These are phyloP conservation scores for Chironomus striatipennis DNA, from an alignment of 1,140 invertebrate genomes.

Conservation along the genomic window DNA sequence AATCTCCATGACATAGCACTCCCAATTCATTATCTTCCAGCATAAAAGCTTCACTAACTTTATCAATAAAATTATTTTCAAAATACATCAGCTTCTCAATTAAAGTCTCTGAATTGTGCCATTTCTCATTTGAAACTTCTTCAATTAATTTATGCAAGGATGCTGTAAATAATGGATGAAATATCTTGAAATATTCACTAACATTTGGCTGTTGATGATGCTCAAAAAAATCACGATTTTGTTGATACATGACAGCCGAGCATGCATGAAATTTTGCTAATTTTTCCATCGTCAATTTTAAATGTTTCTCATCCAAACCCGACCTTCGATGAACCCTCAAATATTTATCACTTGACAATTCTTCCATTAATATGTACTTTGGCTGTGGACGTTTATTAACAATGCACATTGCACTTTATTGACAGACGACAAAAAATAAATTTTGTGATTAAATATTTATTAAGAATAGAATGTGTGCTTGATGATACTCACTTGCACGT, in stretches of 20 bases:
- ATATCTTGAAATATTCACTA: slow-evolving; percentile 26
- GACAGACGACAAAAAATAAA: background rate
- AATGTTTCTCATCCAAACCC: background rate
- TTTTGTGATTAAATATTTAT: background rate
- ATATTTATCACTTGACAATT: background rate
- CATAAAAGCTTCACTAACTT: slow-evolving; percentile 31
- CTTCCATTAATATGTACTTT: background rate
- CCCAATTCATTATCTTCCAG: slow-evolving; percentile 41
- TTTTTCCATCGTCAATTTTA: slow-evolving; percentile 34
- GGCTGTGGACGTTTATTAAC: background rate
- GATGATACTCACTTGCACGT: background rate
- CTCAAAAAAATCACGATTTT: slow-evolving; percentile 30
- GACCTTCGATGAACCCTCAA: background rate
- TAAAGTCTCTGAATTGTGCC: slow-evolving; percentile 36
- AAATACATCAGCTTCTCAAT: slow-evolving; percentile 40
- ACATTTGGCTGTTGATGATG: slow-evolving; percentile 27
- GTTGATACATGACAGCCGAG: slow-evolving; percentile 43
- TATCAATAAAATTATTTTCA: slow-evolving; percentile 29
- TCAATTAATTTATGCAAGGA: slow-evolving; percentile 29
- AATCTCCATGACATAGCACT: slow-evolving; percentile 56
- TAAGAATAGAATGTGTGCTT: background rate
- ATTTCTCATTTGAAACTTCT: slow-evolving; percentile 29
- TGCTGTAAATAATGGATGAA: slow-evolving; percentile 27
- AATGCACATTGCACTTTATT: background rate
- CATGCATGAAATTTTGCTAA: slow-evolving; percentile 47